Evolutionary conservation across 1,140 invertebrate genomes (phyloP), one percentile per base, ranked within the genome.

Genomic region (Pogonomyrmex californicus): DNA sequence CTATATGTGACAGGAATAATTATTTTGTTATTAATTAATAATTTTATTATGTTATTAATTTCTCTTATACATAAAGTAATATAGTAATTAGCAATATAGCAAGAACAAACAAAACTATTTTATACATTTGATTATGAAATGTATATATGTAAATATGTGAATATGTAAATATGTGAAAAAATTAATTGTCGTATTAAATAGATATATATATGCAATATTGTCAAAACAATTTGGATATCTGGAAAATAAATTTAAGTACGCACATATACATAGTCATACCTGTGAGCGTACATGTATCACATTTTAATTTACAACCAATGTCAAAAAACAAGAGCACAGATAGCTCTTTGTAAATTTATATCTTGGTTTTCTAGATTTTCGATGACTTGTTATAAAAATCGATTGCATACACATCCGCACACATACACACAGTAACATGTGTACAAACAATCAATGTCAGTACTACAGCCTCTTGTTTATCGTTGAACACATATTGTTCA

Each of bases 361-460:
- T n/a, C n/a, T n/a, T n/a, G n/a, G n/a, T n/a, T n/a, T n/a, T n/a
- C n/a, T n/a, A n/a, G n/a, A n/a, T n/a, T n/a, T n/a, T n/a, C n/a
- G n/a, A n/a, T n/a, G n/a, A n/a, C n/a, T 62, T 62, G 30, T 62
- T 62, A 62, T 33, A 14, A n/a, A n/a, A n/a, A n/a, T n/a, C n/a
- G n/a, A n/a, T n/a, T n/a, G n/a, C n/a, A n/a, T n/a, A n/a, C n/a
- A n/a, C n/a, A n/a, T n/a, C n/a, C n/a, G n/a, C n/a, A n/a, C n/a
- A n/a, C n/a, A n/a, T n/a, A n/a, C n/a, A n/a, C n/a, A n/a, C n/a
- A n/a, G n/a, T n/a, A n/a, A n/a, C n/a, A n/a, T n/a, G 73, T 23
- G 38, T 30, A 47, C 76, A 70, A 88, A n/a, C n/a, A 58, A 76
- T 88, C 82, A 86, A 75, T 79, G 63, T 78, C 58, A 86, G 75